Evolutionary conservation across 1,140 invertebrate genomes (phyloP).

Genomic region (Theocolax elegans): DNA sequence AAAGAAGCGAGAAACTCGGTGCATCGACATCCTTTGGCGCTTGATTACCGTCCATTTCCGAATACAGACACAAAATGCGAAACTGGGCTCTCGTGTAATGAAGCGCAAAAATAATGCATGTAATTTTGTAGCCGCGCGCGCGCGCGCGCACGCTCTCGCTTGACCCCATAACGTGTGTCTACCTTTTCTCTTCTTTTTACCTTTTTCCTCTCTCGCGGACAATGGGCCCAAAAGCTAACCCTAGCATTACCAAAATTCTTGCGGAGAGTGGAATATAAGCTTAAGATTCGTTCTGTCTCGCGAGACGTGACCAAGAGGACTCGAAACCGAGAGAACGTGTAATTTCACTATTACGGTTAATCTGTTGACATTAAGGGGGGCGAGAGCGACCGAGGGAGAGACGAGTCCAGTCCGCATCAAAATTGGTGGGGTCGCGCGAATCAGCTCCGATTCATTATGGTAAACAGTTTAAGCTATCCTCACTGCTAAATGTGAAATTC

Average conservation of each 20-base stretch:
- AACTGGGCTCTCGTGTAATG: constrained; percentile 40
- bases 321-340: constrained; percentile 52
- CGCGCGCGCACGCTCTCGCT: constrained; percentile 19
- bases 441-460: constrained; percentile 56
- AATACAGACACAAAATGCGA: constrained; percentile 10
- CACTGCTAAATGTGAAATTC: constrained; percentile 46
- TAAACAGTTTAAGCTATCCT: constrained; percentile 62
- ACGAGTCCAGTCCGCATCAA: constrained; percentile 45
- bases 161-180: background rate
- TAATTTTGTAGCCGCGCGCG: constrained; percentile 48
- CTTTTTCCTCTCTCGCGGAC: background rate
- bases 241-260: constrained; percentile 53
- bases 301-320: constrained; percentile 49
- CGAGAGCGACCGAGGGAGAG: constrained; percentile 27
- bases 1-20: too few relatives aligned
- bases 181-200: too few relatives aligned
- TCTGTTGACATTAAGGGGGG: constrained; percentile 65
- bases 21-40: too few relatives aligned
- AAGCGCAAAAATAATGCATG: constrained; percentile 54
- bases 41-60: constrained; percentile 47
- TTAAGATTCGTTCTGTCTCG: constrained; percentile 41
- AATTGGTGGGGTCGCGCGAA: constrained; percentile 53
- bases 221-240: constrained; percentile 41
- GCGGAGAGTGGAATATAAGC: constrained; percentile 25
- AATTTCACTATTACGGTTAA: constrained; percentile 67